Percentiles rank a stretch among this genome's conserved stretches.
These are phyloP conservation scores for Ibidorhyncha struthersii DNA, from an alignment of 2,113 vertebrate genomes.

Conservation along the genomic window DNA sequence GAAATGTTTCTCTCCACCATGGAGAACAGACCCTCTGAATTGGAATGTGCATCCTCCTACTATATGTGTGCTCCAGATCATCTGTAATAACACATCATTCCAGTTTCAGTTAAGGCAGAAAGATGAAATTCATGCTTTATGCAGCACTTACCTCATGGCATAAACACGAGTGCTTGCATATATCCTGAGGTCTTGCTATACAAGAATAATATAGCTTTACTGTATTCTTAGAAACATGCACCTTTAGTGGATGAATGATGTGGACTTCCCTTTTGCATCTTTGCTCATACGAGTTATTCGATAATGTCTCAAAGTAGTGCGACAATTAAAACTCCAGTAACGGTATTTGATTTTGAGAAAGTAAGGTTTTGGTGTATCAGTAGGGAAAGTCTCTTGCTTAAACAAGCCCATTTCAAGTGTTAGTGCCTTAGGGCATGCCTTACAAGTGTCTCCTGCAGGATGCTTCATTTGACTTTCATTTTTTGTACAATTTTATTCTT, in stretches of 20 bases:
- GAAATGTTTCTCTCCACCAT: not conserved
- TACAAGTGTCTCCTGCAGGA: not conserved
- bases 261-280: not conserved
- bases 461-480: not conserved
- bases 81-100: not conserved
- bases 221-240: not conserved
- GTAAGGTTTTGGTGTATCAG: not conserved
- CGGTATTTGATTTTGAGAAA: not conserved
- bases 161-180: not conserved
- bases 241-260: not conserved
- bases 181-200: not conserved
- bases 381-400: not conserved
- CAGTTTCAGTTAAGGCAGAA: not conserved
- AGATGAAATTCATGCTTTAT: not conserved
- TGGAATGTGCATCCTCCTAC: not conserved
- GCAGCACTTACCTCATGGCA: not conserved
- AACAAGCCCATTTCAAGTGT: not conserved
- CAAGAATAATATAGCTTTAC: not conserved
- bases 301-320: not conserved
- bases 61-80: not conserved
- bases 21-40: not conserved
- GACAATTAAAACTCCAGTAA: not conserved
- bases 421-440: not conserved
- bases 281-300: not conserved
- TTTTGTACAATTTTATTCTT: not conserved